phyloP scores from a whole-genome alignment of 2,113 vertebrate genomes.

The Mobula birostris region DNA sequence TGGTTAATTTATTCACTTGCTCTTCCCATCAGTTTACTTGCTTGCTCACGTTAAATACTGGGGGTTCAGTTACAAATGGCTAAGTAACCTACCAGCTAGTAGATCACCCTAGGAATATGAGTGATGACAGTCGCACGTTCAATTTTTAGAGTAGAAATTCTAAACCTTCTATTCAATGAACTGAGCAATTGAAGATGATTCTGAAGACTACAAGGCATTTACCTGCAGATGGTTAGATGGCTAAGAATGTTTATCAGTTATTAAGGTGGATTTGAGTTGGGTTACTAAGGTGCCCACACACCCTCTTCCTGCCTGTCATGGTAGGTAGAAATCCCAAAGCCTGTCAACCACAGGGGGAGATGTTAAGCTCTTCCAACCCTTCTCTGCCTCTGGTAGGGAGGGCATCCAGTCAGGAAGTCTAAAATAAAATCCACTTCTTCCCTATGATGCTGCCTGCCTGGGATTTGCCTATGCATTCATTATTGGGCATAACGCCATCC shows the following conservation, averaged over 20 bases:
- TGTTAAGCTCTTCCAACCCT: background rate
- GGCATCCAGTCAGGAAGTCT: background rate
- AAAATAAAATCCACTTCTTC: background rate
- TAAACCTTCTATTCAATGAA: background rate
- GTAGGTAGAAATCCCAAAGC: background rate
- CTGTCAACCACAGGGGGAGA: background rate
- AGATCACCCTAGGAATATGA: background rate
- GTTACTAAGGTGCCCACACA: background rate
- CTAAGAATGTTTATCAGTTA: background rate
- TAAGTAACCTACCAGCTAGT: no score
- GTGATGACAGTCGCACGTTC: background rate
- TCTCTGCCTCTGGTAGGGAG: background rate
- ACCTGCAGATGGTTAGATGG: background rate
- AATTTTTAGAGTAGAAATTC: no score
- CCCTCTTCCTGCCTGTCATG: background rate
- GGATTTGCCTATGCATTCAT: background rate
- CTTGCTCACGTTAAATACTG: no score
- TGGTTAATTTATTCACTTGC: no score
- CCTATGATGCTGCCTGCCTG: background rate
- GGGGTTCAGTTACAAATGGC: no score
- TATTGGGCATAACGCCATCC: background rate
- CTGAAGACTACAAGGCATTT: background rate
- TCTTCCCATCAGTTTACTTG: no score
- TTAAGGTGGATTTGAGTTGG: background rate
- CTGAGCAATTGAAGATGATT: background rate